Conservation (phyloP, 2,113 vertebrate species). For the Talpa occidentalis region DNA sequence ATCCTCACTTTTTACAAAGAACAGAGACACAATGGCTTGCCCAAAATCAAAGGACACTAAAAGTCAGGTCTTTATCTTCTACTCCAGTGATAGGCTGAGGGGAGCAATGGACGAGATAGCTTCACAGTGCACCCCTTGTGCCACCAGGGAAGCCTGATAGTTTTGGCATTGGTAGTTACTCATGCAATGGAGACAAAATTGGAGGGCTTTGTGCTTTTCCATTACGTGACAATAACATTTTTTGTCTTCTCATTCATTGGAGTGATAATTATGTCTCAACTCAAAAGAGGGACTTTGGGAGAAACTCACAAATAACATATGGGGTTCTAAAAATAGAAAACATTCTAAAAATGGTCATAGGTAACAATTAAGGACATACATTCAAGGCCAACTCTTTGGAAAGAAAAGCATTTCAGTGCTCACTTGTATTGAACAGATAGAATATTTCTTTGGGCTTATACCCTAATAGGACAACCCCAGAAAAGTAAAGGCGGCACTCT, state of each 20-base stretch:
- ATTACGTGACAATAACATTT: background rate
- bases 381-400: constrained; percentile 37
- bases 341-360: background rate
- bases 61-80: background rate
- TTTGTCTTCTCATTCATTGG: background rate
- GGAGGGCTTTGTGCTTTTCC: background rate
- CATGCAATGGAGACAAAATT: background rate
- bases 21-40: background rate
- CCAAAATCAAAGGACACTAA: constrained; percentile 7
- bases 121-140: too few species aligned
- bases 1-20: constrained; percentile 4
- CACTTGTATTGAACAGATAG: background rate
- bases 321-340: constrained; percentile 41
- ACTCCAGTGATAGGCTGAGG: background rate
- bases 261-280: background rate
- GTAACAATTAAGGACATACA: constrained; percentile 13
- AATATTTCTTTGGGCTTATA: background rate
- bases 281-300: background rate
- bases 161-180: background rate
- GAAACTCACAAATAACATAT: background rate
- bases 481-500: constrained; percentile 72
- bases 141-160: too few species aligned
- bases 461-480: constrained; percentile 34
- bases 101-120: too few species aligned
- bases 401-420: constrained; percentile 49